Base-by-base conservation (phyloP, 2,113 vertebrate species). In the Pseudolaguvia tuberculata region DNA sequence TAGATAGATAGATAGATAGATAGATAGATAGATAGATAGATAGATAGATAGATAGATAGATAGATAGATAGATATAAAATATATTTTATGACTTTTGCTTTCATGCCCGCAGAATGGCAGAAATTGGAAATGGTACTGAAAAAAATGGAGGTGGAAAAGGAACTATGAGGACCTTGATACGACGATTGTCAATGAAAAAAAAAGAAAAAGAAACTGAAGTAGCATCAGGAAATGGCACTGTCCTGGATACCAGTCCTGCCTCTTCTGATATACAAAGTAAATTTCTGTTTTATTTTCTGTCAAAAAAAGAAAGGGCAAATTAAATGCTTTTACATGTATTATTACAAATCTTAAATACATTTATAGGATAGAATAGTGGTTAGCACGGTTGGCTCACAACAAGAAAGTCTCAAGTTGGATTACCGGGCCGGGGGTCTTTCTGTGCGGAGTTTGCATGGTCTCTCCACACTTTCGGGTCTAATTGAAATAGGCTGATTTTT, bases 31-130 rank as follows among this genome's bases (percentile, higher is more conserved):
- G 18, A n/a, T 31, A 35, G 52, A 70, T 56, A 23, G 51, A 55
- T 70, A 55, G 27, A 55, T 42, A 27, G 25, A 23, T 45, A 21
- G 23, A 70, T 27, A 25, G 21, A 66, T 25, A 52, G 15, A 52
- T 35, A 35, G 31, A 35, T 35, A 35, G 31, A 35, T 35, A 4
- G 31, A 9, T 31, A 4, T 23, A 18, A 63, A 35, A 51, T 25
- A 5, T 45, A 35, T 25, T 56, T 10, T 66, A 17, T 47, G 7
- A 47, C 56, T 29, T 27, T 27, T 20, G 21, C 2, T 56, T 3
- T 29, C 58, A 77, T n/a, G 21, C 4, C 47, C 1, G 29, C 68
- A 77, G 53, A 55, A 77, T 77, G 67, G 57, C 68, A 61, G 45
- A 52, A 57, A 39, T n/a, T 10, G 7, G 9, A 67, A 47, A 25